Percentiles rank a stretch among this genome's conserved stretches.
Conservation (phyloP, 1,140 invertebrate species). For the Drosophila watanabei region DNA sequence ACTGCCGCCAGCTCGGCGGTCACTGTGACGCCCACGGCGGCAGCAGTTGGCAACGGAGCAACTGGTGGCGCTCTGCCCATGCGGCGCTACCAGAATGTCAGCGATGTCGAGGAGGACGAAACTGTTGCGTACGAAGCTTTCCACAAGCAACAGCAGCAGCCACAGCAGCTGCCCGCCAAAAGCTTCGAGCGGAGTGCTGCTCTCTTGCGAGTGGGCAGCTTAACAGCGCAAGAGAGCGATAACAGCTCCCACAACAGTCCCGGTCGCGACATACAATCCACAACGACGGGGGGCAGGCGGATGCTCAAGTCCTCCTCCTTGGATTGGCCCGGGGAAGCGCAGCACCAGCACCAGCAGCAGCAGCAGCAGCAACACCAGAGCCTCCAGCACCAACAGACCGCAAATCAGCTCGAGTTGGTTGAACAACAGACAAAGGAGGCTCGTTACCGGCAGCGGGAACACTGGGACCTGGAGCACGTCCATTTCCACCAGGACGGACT, state of each 20-base stretch:
- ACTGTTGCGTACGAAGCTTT: slow-evolving; percentile 85
- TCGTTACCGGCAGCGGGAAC: slow-evolving; percentile 47
- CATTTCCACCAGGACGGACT: slow-evolving; percentile 44
- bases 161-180: slow-evolving; percentile 40
- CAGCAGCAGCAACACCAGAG: too few species aligned
- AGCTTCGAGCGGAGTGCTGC: slow-evolving; percentile 70
- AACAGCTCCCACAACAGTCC: slow-evolving; percentile 45
- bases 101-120: slow-evolving; percentile 66
- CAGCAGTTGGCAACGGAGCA: slow-evolving; percentile 47
- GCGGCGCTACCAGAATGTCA: slow-evolving; percentile 54
- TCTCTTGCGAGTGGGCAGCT: slow-evolving; percentile 63
- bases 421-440: slow-evolving; percentile 60
- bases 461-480: slow-evolving; percentile 35
- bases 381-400: slow-evolving; percentile 38
- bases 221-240: slow-evolving; percentile 75
- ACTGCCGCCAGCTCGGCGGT: slow-evolving; percentile 75
- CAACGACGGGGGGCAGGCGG: slow-evolving; percentile 27
- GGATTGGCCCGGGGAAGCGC: slow-evolving; percentile 45
- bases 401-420: slow-evolving; percentile 57
- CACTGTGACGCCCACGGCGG: slow-evolving; percentile 49
- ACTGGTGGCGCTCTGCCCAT: slow-evolving; percentile 60
- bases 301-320: slow-evolving; percentile 68
- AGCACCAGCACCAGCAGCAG: slow-evolving; percentile 16
- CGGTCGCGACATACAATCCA: slow-evolving; percentile 56
- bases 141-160: slow-evolving; percentile 36